Base-by-base conservation (phyloP, 1,140 invertebrate species). In the Macrobrachium rosenbergii region DNA sequence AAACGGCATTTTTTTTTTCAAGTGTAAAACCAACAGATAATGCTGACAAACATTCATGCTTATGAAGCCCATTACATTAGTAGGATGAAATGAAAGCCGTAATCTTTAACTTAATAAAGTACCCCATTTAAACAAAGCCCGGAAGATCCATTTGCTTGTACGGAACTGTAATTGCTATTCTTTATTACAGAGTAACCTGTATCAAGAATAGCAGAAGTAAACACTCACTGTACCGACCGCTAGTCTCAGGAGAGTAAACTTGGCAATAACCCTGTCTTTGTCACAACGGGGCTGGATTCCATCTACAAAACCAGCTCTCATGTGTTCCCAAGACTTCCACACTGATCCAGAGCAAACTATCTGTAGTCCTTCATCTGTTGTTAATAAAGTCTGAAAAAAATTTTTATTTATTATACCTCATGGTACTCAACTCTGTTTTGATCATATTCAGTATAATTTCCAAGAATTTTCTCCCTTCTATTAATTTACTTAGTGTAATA, bases 301-400 rank as follows among this genome's bases (percentile, higher is more conserved):
- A 75, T 81, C 85, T 11, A 87, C 78, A 82, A 87, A 87, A 23
- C 85, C 85, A 45, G 45, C 19, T n/a, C 69, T 52, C 58, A 87
- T 17, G n/a, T 73, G 60, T n/a, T 87, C 78, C 85, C 85, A 87
- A 21, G 85, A 81, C 28, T 87, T 87, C 85, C 85, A 87, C 45
- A 87, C 85, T 23, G 85, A 87, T 14, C 85, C 85, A 23, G 85
- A 80, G 73, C 85, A 87, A 16, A 87, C 78, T n/a, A 87, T 87
- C 23, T 80, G 85, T 17, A 87, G 85, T 21, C 85, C 85, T 72
- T 81, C 52, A 43, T 87, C 85, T 87, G 59, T n/a, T n/a, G 45
- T 12, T 28, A 52, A 76, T 5, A 87, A 60, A 11, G 67, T 79
- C 85, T 87, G 58, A 3, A 45, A 21, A 58, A 62, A 52, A 64